Conservation (phyloP, 2,113 vertebrate species). For the Dolichotis patagonum region DNA sequence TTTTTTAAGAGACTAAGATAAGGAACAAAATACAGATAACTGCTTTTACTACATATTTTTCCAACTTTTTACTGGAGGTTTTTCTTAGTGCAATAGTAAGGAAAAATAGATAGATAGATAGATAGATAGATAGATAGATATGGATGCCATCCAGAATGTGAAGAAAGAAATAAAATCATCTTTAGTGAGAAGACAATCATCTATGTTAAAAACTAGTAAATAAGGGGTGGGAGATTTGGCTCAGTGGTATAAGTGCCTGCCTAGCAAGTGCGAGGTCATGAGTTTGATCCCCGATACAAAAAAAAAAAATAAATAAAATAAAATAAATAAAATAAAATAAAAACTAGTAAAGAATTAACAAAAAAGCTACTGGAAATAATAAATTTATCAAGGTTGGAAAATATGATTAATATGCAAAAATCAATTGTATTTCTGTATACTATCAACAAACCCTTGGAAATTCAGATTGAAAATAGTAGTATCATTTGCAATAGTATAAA, state of each 20-base stretch:
- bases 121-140: not conserved
- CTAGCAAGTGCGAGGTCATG: no score
- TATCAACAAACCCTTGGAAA: not conserved
- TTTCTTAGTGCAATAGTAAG: not conserved
- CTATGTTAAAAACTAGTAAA: slow-evolving; percentile 21
- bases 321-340: no score
- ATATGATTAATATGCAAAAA: not conserved
- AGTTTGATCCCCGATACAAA: no score
- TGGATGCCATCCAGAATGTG: not conserved
- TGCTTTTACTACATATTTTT: not conserved
- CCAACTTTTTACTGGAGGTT: not conserved
- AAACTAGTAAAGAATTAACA: not conserved
- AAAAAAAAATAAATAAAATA: no score
- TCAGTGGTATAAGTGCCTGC: no score
- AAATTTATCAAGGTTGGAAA: slow-evolving; percentile 24
- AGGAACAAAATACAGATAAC: not conserved
- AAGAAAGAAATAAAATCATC: not conserved
- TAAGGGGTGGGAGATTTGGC: no score
- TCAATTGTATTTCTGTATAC: not conserved
- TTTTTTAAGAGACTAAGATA: not conserved
- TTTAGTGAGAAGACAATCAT: slow-evolving; percentile 1
- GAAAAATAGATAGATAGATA: not conserved
- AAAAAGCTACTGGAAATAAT: slow-evolving; percentile 35
- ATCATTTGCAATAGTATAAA: slow-evolving; percentile 15
- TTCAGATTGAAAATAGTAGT: slow-evolving; percentile 48